A percentile compares a stretch with the other conserved stretches of the same genome.
Conservation (phyloP, 2,797 vertebrate species). For the Sebastiscus albofasciatus region DNA sequence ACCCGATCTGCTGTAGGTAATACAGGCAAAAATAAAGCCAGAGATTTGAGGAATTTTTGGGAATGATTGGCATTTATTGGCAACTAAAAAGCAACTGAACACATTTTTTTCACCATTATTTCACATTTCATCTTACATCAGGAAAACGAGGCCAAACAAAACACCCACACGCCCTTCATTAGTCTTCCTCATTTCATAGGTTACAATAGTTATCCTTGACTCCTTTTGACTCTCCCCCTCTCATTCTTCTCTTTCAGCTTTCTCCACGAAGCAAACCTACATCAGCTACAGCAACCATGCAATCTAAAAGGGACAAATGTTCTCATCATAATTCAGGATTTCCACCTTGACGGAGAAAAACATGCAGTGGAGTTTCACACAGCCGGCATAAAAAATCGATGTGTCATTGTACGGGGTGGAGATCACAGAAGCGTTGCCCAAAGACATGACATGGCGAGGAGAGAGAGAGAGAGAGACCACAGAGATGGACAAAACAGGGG, state of each 20-base stretch:
- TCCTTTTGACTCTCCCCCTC: slow-evolving; percentile 11
- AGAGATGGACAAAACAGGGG: slow-evolving; percentile 43
- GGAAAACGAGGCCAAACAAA: background rate
- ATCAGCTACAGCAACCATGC: slow-evolving; percentile 99
- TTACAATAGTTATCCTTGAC: background rate
- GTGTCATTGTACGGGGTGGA: slow-evolving; percentile 36
- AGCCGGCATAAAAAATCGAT: slow-evolving; percentile 15
- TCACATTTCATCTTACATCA: slow-evolving; percentile 9
- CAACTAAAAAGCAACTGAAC: background rate
- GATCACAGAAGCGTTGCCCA: slow-evolving; percentile 50
- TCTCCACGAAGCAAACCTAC: slow-evolving; percentile 97
- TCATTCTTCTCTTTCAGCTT: slow-evolving; percentile 83
- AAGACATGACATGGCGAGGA: slow-evolving; percentile 39
- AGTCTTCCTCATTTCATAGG: background rate
- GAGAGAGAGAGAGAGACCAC: slow-evolving; percentile 14
- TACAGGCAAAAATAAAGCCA: background rate
- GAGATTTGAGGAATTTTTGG: background rate
- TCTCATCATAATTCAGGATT: slow-evolving; percentile 63
- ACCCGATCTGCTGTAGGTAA: slow-evolving; percentile 13
- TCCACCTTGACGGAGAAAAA: slow-evolving; percentile 57
- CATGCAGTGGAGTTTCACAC: slow-evolving; percentile 52
- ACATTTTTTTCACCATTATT: background rate
- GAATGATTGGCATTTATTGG: background rate
- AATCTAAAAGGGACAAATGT: slow-evolving; percentile 85
- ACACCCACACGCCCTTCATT: background rate